Percentiles rank a stretch among this genome's conserved stretches.
phyloP scores from a whole-genome alignment of 2,888 invertebrate species.

The Toxonevra muliebris region DNA sequence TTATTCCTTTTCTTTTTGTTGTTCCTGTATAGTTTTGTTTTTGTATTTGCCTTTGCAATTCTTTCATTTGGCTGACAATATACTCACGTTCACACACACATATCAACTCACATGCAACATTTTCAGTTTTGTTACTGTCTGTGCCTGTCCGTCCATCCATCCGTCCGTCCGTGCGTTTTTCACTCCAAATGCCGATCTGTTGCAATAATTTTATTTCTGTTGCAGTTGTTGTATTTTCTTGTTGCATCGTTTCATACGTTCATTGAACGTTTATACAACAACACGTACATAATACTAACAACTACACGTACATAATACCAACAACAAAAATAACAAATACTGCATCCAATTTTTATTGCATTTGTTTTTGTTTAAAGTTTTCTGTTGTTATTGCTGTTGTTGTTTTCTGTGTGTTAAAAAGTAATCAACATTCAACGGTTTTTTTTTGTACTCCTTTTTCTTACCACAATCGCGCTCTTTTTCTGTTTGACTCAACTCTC shows the following conservation, averaged over 20 bases:
- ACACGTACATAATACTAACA: neutral
- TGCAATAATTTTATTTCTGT: constrained; percentile 15
- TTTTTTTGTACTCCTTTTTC: constrained; percentile 1
- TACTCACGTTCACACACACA: neutral
- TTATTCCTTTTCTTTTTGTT: constrained; percentile 24
- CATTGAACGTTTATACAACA: neutral
- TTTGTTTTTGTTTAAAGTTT: constrained; percentile 2
- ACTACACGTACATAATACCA: neutral
- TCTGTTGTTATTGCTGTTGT: neutral
- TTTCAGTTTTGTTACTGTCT: neutral
- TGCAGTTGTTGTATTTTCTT: constrained; percentile 13
- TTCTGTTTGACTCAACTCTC: no score
- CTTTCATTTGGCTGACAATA: no score
- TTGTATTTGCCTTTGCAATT: constrained; percentile 17
- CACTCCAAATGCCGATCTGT: constrained; percentile 9
- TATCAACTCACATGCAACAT: neutral
- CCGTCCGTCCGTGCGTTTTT: constrained; percentile 20
- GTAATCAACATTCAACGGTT: constrained; percentile 10
- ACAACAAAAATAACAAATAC: neutral
- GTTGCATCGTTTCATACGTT: constrained; percentile 10
- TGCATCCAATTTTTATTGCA: constrained; percentile 6
- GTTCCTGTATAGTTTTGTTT: constrained; percentile 23
- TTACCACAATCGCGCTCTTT: neutral
- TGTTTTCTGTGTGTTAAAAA: constrained; percentile 12
- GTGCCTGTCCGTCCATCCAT: constrained; percentile 10